phyloP scores from a whole-genome alignment of 2,797 vertebrate genomes.

The Hippopotamyrus pictus region DNA sequence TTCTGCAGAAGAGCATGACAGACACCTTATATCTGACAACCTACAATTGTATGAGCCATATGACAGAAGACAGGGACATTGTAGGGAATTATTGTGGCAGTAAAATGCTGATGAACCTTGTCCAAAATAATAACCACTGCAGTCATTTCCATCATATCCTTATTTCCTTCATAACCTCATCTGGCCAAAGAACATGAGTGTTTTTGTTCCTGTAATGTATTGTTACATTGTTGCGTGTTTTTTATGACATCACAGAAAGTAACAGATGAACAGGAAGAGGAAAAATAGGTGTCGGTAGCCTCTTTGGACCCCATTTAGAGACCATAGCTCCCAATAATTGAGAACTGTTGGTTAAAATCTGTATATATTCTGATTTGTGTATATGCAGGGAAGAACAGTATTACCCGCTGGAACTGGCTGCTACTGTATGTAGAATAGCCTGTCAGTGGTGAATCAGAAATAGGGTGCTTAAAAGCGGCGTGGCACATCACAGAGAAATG shows the following conservation, averaged over 20 bases:
- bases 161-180: background rate
- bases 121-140: background rate
- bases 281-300: background rate
- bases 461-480: background rate
- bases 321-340: background rate
- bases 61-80: background rate
- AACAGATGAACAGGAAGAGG: background rate
- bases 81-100: background rate
- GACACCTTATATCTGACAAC: background rate
- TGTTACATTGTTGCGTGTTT: background rate
- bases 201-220: background rate
- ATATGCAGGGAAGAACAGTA: slow-evolving; percentile 25
- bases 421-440: slow-evolving; percentile 42
- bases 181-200: background rate
- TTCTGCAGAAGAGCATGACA: background rate
- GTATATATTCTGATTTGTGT: slow-evolving; percentile 15
- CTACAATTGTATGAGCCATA: background rate
- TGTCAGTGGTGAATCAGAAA: background rate
- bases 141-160: background rate
- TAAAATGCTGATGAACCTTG: background rate
- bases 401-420: slow-evolving; percentile 36
- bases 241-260: background rate
- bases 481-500: background rate
- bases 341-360: background rate
- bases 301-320: background rate